Conservation (phyloP, 1,140 invertebrate species). For the Heliothis virescens region DNA sequence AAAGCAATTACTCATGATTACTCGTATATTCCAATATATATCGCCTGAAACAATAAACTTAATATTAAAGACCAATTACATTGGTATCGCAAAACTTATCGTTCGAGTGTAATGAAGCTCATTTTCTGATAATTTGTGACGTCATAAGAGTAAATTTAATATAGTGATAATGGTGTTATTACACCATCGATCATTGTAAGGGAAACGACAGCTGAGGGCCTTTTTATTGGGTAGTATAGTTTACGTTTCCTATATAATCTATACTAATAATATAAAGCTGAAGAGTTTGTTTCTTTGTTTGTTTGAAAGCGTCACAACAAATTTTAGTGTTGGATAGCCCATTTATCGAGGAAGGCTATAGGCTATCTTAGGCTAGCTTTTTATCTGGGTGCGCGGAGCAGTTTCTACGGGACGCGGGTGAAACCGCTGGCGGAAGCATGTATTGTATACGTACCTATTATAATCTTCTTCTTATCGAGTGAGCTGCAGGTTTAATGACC, state of each 20-base stretch:
- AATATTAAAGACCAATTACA: conserved; percentile 33
- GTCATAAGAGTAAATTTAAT: conserved; percentile 33
- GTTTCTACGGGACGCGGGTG: no score
- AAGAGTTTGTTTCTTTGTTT: no score
- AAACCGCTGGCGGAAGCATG: no score
- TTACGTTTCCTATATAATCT: neutral
- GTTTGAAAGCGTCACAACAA: no score
- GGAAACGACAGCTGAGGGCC: conserved; percentile 48
- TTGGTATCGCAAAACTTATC: conserved; percentile 26
- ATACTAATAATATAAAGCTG: no score
- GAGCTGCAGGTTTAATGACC: no score
- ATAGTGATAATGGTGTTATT: conserved; percentile 35
- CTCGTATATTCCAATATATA: neutral
- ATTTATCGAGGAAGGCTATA: no score
- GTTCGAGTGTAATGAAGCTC: conserved; percentile 24
- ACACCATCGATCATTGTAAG: conserved; percentile 25
- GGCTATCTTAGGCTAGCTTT: no score
- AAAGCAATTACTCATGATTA: conserved; percentile 21
- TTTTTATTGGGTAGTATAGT: neutral
- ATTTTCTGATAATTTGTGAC: conserved; percentile 42
- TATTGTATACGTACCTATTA: no score
- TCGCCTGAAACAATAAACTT: conserved; percentile 32
- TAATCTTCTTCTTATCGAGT: no score
- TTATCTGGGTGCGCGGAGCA: no score
- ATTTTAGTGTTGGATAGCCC: no score